These are phyloP conservation scores for Cryptoblepharus egeriae DNA, from an alignment of 2,797 vertebrate species.

Conservation along the genomic window DNA sequence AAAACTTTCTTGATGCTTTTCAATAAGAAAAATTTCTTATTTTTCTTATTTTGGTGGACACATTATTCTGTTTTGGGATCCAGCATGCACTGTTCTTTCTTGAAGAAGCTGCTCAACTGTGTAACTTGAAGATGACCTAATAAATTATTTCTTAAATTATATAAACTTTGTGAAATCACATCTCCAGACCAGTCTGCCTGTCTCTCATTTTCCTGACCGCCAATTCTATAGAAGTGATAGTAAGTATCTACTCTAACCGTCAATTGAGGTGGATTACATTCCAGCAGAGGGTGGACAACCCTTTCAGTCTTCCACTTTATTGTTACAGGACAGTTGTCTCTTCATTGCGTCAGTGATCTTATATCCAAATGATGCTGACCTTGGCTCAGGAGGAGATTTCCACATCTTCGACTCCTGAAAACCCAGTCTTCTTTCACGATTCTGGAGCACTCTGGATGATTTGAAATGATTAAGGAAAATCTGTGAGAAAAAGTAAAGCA, in stretches of 20 bases:
- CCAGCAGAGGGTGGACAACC: not conserved
- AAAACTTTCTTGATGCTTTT: not conserved
- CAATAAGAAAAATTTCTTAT: no score
- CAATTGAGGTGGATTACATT: not conserved
- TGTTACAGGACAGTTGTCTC: not conserved
- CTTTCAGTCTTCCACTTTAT: slow-evolving; percentile 6
- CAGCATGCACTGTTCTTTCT: not conserved
- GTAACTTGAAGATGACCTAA: not conserved
- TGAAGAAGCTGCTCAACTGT: not conserved
- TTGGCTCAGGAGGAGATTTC: slow-evolving; percentile 3
- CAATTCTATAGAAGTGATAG: not conserved
- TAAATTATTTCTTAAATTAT: not conserved
- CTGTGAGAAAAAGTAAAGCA: not conserved
- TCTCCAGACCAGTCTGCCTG: not conserved
- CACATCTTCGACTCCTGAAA: not conserved
- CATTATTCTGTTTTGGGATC: not conserved
- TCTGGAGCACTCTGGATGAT: not conserved
- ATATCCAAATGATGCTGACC: not conserved
- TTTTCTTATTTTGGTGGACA: no score
- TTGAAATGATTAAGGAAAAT: not conserved
- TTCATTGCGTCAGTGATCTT: not conserved
- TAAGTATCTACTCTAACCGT: not conserved
- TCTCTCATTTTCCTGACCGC: not conserved
- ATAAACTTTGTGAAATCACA: not conserved
- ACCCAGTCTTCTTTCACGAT: slow-evolving; percentile 22